Base-by-base conservation (phyloP, 2,888 invertebrate genomes). In the Calameuta pallipes region DNA sequence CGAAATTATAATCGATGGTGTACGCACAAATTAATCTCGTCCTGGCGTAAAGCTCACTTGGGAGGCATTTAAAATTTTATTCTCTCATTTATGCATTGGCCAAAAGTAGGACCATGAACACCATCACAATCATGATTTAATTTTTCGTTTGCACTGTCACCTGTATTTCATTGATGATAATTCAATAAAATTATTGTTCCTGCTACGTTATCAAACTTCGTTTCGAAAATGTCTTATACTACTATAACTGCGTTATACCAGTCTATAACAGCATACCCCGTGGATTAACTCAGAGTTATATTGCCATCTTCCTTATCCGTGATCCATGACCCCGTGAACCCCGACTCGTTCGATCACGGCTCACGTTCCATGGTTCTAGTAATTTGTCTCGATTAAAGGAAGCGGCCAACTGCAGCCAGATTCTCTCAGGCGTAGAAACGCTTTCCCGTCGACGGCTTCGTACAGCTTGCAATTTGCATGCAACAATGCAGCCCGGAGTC, bases 371-470 rank as follows among this genome's bases (percentile, higher is more conserved):
- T 34, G 56, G 56, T 56, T 56, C 79, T 79, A 83, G 85, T 87
- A 86, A 87, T 87, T 87, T 84, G 84, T 87, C 82, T 84, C 86
- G 84, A 87, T 87, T 87, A 85, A 85, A 86, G 82, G 82, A 80
- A 83, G 82, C 83, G 75, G 56, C 56, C 56, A 56, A 56, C 56
- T 56, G 56, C 56, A 56, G 56, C 23, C 56, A 56, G 56, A 56
- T 56, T 56, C 56, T 56, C 56, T 56, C 56, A 56, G 56, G 56
- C 56, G 56, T 56, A 56, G 56, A 56, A 56, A 56, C 56, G 56
- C 56, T 56, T 56, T 56, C 56, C 56, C 56, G 56, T 56, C 56
- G 56, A 56, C 56, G 56, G 56, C 56, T 56, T 56, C 56, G 56
- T 56, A 56, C 56, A 56, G 56, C 56, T 56, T 56, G 56, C 56